Evolutionary conservation across 2,888 invertebrate species (phyloP), one percentile per base, ranked within the genome.

Genomic region (Mongoloraphidia duomilia): DNA sequence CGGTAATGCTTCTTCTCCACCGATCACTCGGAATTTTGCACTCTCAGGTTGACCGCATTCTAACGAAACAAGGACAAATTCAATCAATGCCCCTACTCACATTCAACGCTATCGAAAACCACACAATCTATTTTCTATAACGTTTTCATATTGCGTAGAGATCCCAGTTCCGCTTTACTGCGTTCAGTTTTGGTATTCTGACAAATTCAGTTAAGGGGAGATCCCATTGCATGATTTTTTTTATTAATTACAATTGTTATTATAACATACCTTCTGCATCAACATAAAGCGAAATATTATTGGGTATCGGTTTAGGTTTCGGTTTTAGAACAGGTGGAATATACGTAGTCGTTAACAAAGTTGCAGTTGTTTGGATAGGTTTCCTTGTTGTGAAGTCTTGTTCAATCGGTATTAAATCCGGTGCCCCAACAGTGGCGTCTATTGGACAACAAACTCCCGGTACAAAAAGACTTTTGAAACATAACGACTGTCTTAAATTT

Each of bases 401-500:
- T 12, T 45, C 47, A 11, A 48, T 47, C 11, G 39, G 44, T 17
- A 48, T 34, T 12, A 48, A 41, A 8, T 40, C 39, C 41, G 45
- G 50, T n/a, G 36, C 39, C 39, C 33, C 38, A 34, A 47, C 60
- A 1, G 63, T 69, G 58, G 71, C 72, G 58, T 72, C 67, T 9
- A 66, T 57, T 0, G 92, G 92, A 65, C 93, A 93, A 62, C 93
- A 93, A 2, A 93, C 92, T 2, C 93, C 93, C 1, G 93, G 93
- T 2, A 89, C 86, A 60, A 92, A 91, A 2, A 92, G 72, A 53
- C 86, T 88, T 68, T 92, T 91, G 62, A 93, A 93, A 61, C 93
- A 93, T 9, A 93, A 71, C 0, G 91, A 91, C 60, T 90, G 88
- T 34, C 92, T 70, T 13, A 93, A 70, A 62, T 82, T 84, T 11